These are phyloP conservation scores for Suricata suricatta DNA, from an alignment of 2,113 vertebrate genomes.

Conservation along the genomic window DNA sequence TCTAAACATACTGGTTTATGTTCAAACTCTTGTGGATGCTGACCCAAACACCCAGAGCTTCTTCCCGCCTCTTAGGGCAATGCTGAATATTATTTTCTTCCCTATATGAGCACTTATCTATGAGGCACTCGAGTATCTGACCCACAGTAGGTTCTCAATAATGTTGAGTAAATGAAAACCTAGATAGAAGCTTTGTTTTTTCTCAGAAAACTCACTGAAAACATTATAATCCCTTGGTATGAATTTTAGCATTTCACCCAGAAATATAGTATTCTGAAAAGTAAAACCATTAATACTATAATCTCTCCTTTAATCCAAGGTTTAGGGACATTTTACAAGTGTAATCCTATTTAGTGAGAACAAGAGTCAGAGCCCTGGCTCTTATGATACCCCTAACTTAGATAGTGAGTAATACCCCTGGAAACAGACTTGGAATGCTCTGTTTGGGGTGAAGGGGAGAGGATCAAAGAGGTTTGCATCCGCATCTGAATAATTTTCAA, in stretches of 20 bases:
- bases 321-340: constrained; percentile 28
- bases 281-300: constrained; percentile 53
- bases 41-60: not conserved
- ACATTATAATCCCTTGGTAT: not conserved
- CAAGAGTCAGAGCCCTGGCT: not conserved
- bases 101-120: not conserved
- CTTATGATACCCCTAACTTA: constrained; percentile 22
- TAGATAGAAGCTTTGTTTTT: not conserved
- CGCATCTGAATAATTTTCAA: not conserved
- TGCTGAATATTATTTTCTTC: not conserved
- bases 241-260: constrained; percentile 43
- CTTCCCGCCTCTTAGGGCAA: not conserved
- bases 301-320: constrained; percentile 47
- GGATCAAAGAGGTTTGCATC: not conserved
- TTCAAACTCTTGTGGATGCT: too few species aligned
- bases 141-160: not conserved
- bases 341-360: constrained; percentile 47
- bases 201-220: not conserved
- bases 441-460: not conserved
- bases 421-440: not conserved
- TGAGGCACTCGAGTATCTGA: not conserved
- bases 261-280: constrained; percentile 41
- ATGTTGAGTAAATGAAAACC: not conserved
- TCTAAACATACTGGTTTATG: not conserved
- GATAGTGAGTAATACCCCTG: not conserved